Percentiles rank a stretch among this genome's conserved stretches.
Evolutionary conservation across 2,113 vertebrate genomes (phyloP).

Genomic region (Xiphophorus couchianus): DNA sequence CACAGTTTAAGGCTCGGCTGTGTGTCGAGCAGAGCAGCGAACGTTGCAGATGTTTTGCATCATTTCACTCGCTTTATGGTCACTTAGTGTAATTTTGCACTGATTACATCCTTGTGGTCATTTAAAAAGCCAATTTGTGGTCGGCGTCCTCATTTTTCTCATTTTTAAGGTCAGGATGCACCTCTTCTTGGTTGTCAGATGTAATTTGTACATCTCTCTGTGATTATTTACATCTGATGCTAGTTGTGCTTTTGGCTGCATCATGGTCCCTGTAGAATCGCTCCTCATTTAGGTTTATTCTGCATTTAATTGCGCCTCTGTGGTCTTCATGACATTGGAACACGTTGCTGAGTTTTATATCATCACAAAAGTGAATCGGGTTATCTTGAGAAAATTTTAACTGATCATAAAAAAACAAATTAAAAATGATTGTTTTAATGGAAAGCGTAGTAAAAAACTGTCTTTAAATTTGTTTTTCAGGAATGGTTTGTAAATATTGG

Average conservation of each 20-base stretch:
- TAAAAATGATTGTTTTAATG: not conserved
- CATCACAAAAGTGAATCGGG: not conserved
- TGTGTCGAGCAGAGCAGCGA: not conserved
- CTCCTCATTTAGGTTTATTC: not conserved
- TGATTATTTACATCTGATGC: slow-evolving; percentile 3
- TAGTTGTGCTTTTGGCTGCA: not conserved
- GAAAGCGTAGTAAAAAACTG: too few species aligned
- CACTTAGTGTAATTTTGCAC: not conserved
- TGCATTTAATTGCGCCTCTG: not conserved
- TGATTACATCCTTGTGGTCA: not conserved
- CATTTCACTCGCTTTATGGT: not conserved
- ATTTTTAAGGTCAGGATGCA: not conserved
- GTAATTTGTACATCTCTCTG: not conserved
- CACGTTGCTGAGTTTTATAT: not conserved
- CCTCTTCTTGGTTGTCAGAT: not conserved
- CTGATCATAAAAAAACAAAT: not conserved
- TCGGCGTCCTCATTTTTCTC: not conserved
- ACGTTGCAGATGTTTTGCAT: not conserved
- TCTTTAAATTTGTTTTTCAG: too few species aligned
- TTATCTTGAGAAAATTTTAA: not conserved
- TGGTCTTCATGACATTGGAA: not conserved
- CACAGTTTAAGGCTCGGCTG: too few species aligned
- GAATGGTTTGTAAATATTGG: not conserved
- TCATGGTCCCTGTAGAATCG: not conserved
- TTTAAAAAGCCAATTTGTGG: not conserved